A percentile compares a stretch with the other conserved stretches of the same genome.
These are phyloP conservation scores for Lathamus discolor DNA, from an alignment of 2,113 vertebrate species.

Conservation along the genomic window DNA sequence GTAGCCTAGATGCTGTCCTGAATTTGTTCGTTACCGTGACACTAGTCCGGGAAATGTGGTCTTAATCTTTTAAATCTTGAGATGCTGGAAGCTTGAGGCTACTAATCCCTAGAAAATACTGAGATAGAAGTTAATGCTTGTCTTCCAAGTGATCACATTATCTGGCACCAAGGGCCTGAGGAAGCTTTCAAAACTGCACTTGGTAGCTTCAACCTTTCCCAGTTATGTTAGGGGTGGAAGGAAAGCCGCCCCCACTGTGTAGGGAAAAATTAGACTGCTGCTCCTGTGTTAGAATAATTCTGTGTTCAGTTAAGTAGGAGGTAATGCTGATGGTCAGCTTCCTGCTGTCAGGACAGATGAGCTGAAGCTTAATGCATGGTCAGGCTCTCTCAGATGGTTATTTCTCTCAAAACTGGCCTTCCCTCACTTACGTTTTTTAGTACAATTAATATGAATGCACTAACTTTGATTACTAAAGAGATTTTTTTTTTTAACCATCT, in stretches of 20 bases:
- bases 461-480: neutral
- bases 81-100: neutral
- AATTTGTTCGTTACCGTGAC: fast-evolving
- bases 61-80: neutral
- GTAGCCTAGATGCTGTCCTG: neutral
- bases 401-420: neutral
- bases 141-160: neutral
- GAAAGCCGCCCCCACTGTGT: neutral
- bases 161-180: neutral
- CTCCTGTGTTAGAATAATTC: neutral
- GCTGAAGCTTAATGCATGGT: neutral
- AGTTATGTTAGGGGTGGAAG: neutral
- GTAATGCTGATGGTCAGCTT: neutral
- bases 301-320: neutral
- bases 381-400: neutral
- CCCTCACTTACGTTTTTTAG: neutral
- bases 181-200: neutral
- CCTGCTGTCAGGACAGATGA: neutral
- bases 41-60: neutral
- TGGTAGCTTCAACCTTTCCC: neutral
- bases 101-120: neutral
- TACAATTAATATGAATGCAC: fast-evolving
- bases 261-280: neutral
- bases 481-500: neutral
- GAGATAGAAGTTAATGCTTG: neutral